Evolutionary conservation across 1,140 invertebrate genomes (phyloP), one percentile per base, ranked within the genome.

Genomic region (Diprion similis): DNA sequence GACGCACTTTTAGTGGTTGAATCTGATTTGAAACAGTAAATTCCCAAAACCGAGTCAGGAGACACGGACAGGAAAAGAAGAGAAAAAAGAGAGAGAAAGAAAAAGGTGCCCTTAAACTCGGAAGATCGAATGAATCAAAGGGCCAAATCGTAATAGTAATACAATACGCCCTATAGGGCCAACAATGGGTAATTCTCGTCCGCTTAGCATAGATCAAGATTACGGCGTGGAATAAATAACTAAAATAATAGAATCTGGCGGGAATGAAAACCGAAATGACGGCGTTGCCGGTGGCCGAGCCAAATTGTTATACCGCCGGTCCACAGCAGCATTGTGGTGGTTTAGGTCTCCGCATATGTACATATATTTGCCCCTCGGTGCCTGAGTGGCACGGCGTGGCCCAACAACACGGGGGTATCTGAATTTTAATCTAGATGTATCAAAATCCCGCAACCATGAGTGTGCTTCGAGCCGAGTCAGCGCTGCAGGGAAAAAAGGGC

Each of bases 381-480:
- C 19, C 13, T 0, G 59, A 64, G 66, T 68, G 59, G 59, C 13
- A 15, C 59, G 17, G 59, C 59, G 59, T 15, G 66, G 17, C 66
- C 66, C 66, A 68, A 68, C 17, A 68, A 68, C 10, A 68, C 18
- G 66, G 17, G 66, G 66, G 11, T 68, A 68, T 68, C 66, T 68
- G 66, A 68, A 68, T 68, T 68, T 68, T 68, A 68, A 68, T 68
- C 66, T 68, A 68, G 66, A 68, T 68, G 66, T 68, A 68, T 68
- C 66, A 68, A 68, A 68, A 68, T 68, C 66, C 66, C 13, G 17
- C 66, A 45, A 45, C 11, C 66, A 11, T 68, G 66, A 19, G 66
- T 68, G 18, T 68, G 66, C 51, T 59, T 17, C 51, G 11, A 17
- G 11, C 51, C n/a, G 51, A 59, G n/a, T 17, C 11, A 59, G 11